Evolutionary conservation across 2,797 vertebrate species (phyloP), one percentile per base, ranked within the genome.

Genomic region (Halcyon smyrnensis): DNA sequence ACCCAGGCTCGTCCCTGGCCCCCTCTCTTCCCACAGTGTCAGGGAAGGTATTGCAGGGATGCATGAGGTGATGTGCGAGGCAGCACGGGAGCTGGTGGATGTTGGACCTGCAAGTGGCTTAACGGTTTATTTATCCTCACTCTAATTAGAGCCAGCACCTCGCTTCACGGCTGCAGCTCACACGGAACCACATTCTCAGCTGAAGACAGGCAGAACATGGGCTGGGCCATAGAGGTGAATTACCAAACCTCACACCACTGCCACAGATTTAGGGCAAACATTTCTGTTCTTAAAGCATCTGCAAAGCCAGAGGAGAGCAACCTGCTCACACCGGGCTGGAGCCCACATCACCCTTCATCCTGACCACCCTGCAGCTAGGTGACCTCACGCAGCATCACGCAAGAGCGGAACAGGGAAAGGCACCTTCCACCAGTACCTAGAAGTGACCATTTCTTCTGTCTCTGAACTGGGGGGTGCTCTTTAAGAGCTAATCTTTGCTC

Each of bases 331-430:
- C 43, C 9, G 18, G 43, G 43, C 45, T 46, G 45, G 45, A 46
- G 45, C 45, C 45, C 19, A 6, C 19, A 46, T 46, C 20, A 46
- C 45, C 23, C 50, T 77, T 37, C 3, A 15, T 20, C 16, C 23
- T 48, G 60, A 20, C 6, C 46, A 34, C 28, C 3, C 15, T 4
- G 16, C 23, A 12, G 21, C 39, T 83, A 67, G 16, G 1, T 30
- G 28, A 23, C 32, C 39, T 62, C 43, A 9, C 21, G 3, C 1
- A 16, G 32, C 64, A 51, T 3, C 32, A 21, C 2, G 12, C 0
- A 0, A 41, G 15, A 41, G 57, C 65, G n/a, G 27, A 43, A 39
- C 39, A 32, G 53, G 34, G 65, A 46, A 32, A 25, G 9, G 28
- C 32, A 15, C n/a, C n/a, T 28, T 43, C 24, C 70, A 50, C 12